A percentile compares a stretch with the other conserved stretches of the same genome.
Evolutionary conservation across 2,888 invertebrate species (phyloP).

Genomic region (Unio pictorum): DNA sequence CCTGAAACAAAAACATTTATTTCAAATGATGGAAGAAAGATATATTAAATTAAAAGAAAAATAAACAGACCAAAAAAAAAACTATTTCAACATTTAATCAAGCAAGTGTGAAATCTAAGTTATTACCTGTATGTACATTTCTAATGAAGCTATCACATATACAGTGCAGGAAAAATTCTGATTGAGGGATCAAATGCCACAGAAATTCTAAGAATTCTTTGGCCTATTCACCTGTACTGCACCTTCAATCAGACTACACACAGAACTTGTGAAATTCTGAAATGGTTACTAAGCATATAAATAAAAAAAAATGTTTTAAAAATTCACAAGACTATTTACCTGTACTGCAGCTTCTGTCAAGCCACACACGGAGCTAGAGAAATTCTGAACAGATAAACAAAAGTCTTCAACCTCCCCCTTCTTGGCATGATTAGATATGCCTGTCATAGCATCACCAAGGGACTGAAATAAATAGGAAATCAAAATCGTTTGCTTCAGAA

Average conservation of each 20-base stretch:
- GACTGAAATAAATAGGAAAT: conserved; percentile 41
- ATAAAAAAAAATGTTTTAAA: not conserved
- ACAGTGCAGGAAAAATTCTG: too few species aligned
- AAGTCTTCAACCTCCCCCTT: conserved; percentile 87
- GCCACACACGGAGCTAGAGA: conserved; percentile 90
- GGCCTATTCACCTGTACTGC: too few species aligned
- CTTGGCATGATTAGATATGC: conserved; percentile 93
- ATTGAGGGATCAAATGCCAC: too few species aligned
- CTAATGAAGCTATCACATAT: too few species aligned
- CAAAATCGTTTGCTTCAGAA: not conserved
- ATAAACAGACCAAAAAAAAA: too few species aligned
- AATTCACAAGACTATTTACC: conserved; percentile 52
- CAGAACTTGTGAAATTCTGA: not conserved
- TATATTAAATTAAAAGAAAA: too few species aligned
- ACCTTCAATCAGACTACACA: too few species aligned
- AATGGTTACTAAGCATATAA: not conserved
- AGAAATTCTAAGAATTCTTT: too few species aligned
- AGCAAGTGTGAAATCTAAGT: too few species aligned
- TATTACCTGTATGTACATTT: too few species aligned
- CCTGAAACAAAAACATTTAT: conserved; percentile 68
- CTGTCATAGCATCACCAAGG: conserved; percentile 82
- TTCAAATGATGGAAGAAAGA: not conserved
- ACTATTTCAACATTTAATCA: too few species aligned
- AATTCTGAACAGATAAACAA: conserved; percentile 85
- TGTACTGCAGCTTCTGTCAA: conserved; percentile 94